Percentiles rank a stretch among this genome's conserved stretches.
Conservation (phyloP, 2,113 vertebrate genomes). For the Brachypteracias leptosomus region DNA sequence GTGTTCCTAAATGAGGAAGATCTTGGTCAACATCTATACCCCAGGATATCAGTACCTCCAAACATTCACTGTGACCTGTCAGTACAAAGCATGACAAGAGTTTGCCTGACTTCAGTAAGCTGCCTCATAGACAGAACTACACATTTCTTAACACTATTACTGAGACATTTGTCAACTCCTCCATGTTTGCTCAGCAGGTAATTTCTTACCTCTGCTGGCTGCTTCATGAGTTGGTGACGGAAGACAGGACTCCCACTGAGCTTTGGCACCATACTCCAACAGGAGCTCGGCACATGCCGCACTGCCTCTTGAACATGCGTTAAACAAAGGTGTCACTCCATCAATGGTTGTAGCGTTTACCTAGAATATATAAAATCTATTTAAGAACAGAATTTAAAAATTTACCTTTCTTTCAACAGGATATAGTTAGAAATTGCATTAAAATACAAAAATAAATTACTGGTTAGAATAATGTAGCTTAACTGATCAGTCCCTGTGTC, state of each 20-base stretch:
- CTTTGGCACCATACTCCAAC: conserved; percentile 88
- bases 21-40: conserved; percentile 92
- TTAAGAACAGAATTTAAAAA: neutral
- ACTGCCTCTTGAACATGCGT: conserved; percentile 89
- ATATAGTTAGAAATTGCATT: neutral
- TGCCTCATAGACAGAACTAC: neutral
- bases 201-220: conserved; percentile 84
- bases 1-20: conserved; percentile 90
- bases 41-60: conserved; percentile 89
- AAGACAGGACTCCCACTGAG: conserved; percentile 82
- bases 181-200: neutral
- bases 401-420: no score
- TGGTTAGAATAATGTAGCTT: neutral
- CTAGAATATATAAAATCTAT: conserved; percentile 68
- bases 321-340: conserved; percentile 91
- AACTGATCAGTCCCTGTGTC: neutral
- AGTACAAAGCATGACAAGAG: neutral
- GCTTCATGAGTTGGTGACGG: conserved; percentile 91
- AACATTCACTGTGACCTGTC: conserved; percentile 89
- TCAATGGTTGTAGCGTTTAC: conserved; percentile 92
- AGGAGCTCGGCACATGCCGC: conserved; percentile 85
- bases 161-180: neutral
- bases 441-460: neutral
- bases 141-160: neutral
- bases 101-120: neutral